Evolutionary conservation across 1,140 invertebrate species (phyloP).

Genomic region (Danaus melanippus): DNA sequence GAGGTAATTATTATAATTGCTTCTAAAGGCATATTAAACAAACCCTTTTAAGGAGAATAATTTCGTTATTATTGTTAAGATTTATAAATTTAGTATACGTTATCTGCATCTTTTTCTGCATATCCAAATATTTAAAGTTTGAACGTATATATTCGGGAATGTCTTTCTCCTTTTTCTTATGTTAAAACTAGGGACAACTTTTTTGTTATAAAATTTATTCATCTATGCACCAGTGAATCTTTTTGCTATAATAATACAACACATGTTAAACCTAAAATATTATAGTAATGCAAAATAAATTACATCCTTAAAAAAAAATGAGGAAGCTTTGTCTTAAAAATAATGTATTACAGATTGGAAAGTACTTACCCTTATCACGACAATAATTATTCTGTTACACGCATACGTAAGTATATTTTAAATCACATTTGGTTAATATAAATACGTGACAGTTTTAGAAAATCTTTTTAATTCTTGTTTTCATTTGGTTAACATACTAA

Average conservation of each 20-base stretch:
- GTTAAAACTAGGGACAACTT: no score
- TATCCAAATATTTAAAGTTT: not conserved
- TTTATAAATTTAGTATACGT: not conserved
- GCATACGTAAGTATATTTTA: no score
- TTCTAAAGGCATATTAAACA: constrained; percentile 56
- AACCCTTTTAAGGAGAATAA: constrained; percentile 43
- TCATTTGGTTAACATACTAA: not conserved
- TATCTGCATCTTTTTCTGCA: not conserved
- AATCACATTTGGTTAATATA: no score
- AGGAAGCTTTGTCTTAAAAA: not conserved
- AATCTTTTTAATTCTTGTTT: no score
- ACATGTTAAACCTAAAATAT: not conserved
- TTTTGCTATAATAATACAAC: no score
- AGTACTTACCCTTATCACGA: no score
- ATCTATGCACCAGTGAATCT: no score
- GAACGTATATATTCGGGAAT: not conserved
- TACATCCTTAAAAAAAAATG: not conserved
- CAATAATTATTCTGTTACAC: no score
- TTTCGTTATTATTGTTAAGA: constrained; percentile 10
- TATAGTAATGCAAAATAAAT: not conserved
- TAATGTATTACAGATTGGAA: no score
- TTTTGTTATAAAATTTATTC: no score
- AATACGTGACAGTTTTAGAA: no score
- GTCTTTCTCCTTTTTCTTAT: not conserved
- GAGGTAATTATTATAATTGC: constrained; percentile 67